Percentiles rank a stretch among this genome's conserved stretches.
Evolutionary conservation across 1,140 invertebrate species (phyloP).

Genomic region (Bombus polaris): DNA sequence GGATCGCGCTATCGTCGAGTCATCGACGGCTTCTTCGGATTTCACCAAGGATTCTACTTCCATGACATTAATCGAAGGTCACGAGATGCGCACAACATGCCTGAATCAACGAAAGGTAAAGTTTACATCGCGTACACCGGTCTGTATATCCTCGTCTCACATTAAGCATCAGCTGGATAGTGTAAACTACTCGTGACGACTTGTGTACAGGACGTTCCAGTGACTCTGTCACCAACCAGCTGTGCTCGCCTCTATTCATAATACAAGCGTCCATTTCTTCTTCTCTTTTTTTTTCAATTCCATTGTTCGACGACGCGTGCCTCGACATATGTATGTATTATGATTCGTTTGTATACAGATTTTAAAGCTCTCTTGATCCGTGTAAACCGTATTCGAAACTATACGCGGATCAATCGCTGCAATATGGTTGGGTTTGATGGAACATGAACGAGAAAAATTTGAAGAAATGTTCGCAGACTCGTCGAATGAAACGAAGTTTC

Average conservation of each 20-base stretch:
- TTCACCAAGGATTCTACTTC: constrained; percentile 14
- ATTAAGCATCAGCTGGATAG: constrained; percentile 49
- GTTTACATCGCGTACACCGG: constrained; percentile 40
- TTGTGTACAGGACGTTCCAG: constrained; percentile 13
- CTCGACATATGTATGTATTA: too few species aligned
- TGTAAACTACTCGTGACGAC: constrained; percentile 26
- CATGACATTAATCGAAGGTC: constrained; percentile 41
- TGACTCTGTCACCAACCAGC: constrained; percentile 5
- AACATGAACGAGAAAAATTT: not conserved
- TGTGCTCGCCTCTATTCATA: constrained; percentile 18
- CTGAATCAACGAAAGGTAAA: constrained; percentile 56
- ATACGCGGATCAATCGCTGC: not conserved
- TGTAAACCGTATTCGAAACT: not conserved
- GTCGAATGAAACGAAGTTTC: not conserved
- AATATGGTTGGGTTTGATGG: not conserved
- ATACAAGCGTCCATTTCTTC: not conserved
- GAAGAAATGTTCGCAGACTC: not conserved
- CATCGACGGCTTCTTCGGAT: not conserved
- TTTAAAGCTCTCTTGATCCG: not conserved
- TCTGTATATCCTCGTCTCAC: constrained; percentile 22
- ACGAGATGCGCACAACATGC: not conserved
- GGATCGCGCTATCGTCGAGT: not conserved
- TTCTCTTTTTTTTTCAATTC: not conserved
- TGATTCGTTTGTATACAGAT: not conserved
- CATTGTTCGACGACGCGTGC: constrained; percentile 1